phyloP scores from a whole-genome alignment of 2,888 invertebrate genomes.

The Panopea generosa region DNA sequence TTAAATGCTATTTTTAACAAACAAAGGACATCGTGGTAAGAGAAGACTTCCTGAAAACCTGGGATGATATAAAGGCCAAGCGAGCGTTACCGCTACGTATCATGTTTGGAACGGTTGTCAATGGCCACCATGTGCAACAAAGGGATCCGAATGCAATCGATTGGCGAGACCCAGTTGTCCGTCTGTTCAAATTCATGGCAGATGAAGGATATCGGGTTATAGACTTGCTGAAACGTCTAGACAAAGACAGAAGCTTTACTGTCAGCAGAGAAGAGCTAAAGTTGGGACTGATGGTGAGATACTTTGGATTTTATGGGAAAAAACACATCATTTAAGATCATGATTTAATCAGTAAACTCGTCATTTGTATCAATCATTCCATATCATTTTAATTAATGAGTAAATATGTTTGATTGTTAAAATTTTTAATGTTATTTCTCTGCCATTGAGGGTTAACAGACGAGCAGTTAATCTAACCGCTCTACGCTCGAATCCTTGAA shows the following conservation, averaged over 20 bases:
- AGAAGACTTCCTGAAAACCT: constrained; percentile 65
- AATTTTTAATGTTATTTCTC: too few relatives aligned
- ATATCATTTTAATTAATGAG: not conserved
- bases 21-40: constrained; percentile 71
- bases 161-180: constrained; percentile 66
- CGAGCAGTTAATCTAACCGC: too few relatives aligned
- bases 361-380: too few relatives aligned
- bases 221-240: constrained; percentile 74
- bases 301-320: too few relatives aligned
- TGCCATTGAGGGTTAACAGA: too few relatives aligned
- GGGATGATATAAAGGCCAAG: constrained; percentile 64
- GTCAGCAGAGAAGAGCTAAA: constrained; percentile 73
- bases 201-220: constrained; percentile 74
- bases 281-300: constrained; percentile 70
- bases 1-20: too few relatives aligned
- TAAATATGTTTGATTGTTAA: too few relatives aligned
- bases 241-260: constrained; percentile 72
- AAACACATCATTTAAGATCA: too few relatives aligned
- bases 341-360: too few relatives aligned
- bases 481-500: too few relatives aligned
- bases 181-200: constrained; percentile 75
- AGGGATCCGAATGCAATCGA: constrained; percentile 62
- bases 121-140: constrained; percentile 44
- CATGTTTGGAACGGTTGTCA: constrained; percentile 65
- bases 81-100: constrained; percentile 59